Evolutionary conservation across 2,113 vertebrate species (phyloP).

Genomic region (Vulpes lagopus): DNA sequence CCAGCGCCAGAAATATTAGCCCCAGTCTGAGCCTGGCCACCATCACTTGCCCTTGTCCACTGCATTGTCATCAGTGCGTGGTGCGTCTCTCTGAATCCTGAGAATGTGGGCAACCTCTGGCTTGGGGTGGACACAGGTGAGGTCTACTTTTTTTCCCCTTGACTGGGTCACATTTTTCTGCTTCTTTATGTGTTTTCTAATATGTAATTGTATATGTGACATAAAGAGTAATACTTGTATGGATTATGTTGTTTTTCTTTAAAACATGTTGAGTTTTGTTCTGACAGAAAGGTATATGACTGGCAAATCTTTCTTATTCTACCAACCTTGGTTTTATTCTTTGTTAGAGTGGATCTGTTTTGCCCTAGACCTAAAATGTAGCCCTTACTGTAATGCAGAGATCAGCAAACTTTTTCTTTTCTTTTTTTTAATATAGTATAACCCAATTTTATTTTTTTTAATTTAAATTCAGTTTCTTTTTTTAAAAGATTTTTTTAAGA

Average conservation of each 20-base stretch:
- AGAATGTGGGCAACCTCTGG: neutral
- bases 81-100: neutral
- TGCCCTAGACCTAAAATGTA: neutral
- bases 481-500: too few relatives aligned
- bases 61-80: neutral
- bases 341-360: constrained; percentile 14
- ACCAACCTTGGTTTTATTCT: constrained; percentile 2
- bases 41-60: neutral
- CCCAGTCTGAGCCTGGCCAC: neutral
- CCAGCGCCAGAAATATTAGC: neutral
- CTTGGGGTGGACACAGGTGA: neutral
- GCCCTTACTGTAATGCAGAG: neutral
- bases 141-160: neutral
- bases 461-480: too few relatives aligned
- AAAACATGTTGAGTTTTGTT: constrained; percentile 14
- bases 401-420: neutral
- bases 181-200: neutral
- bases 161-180: neutral
- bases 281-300: neutral
- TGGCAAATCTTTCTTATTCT: neutral
- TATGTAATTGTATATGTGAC: constrained; percentile 2
- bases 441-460: too few relatives aligned
- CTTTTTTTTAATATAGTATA: too few relatives aligned
- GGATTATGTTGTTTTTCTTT: constrained; percentile 32
- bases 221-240: neutral